A percentile compares a stretch with the other conserved stretches of the same genome.
Evolutionary conservation across 2,888 invertebrate species (phyloP).

Genomic region (Ormia ochracea): DNA sequence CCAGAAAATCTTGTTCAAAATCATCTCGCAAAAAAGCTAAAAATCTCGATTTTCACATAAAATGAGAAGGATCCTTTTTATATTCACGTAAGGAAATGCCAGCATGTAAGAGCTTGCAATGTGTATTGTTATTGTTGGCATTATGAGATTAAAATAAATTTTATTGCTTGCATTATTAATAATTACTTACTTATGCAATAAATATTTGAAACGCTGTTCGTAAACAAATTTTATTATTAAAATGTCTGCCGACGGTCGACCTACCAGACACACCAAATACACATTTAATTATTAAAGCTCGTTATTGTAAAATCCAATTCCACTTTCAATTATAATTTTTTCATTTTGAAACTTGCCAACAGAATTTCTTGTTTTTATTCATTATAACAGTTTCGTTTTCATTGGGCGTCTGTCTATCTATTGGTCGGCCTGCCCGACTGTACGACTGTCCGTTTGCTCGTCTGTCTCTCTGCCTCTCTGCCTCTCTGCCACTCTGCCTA

Average conservation of each 20-base stretch:
- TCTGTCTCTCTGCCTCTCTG: no score
- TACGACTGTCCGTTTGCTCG: no score
- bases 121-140: not conserved
- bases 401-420: slow-evolving; percentile 2
- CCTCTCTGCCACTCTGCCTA: no score
- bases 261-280: not conserved
- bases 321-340: slow-evolving; percentile 25
- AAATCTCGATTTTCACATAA: no score
- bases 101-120: no score
- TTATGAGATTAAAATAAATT: slow-evolving; percentile 13
- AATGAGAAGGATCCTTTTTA: no score
- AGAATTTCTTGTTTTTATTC: not conserved
- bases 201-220: not conserved
- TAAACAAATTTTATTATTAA: slow-evolving; percentile 5
- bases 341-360: not conserved
- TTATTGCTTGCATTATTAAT: not conserved
- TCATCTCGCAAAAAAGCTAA: no score
- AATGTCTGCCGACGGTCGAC: not conserved
- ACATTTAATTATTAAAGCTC: slow-evolving; percentile 11
- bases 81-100: no score
- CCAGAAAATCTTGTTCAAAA: no score
- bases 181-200: slow-evolving; percentile 13
- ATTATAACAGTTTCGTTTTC: slow-evolving; percentile 36
- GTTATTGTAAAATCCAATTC: slow-evolving; percentile 21
- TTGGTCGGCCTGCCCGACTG: no score